Conservation (phyloP, 1,140 invertebrate species). For the Drosophila takahashii region DNA sequence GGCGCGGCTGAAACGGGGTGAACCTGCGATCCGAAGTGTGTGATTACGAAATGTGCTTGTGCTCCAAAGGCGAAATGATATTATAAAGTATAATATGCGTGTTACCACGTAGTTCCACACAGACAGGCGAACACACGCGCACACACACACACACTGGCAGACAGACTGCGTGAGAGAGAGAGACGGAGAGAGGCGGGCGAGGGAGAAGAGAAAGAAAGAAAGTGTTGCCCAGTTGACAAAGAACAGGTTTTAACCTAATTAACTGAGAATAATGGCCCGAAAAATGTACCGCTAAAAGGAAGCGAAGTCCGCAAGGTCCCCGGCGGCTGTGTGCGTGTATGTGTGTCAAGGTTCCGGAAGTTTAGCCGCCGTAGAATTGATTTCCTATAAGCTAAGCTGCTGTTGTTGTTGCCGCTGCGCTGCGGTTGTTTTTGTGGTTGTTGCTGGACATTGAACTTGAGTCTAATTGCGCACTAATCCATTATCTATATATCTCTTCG, state of each 20-base stretch:
- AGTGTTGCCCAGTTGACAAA: slow-evolving; percentile 75
- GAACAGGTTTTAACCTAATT: slow-evolving; percentile 83
- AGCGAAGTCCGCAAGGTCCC: slow-evolving; percentile 11
- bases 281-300: slow-evolving; percentile 36
- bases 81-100: slow-evolving; percentile 69
- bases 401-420: slow-evolving; percentile 10
- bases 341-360: slow-evolving; percentile 70
- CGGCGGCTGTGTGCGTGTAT: slow-evolving; percentile 28
- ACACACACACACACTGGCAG: slow-evolving; percentile 13
- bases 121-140: slow-evolving; percentile 28
- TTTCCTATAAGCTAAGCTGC: slow-evolving; percentile 37
- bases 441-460: slow-evolving; percentile 69
- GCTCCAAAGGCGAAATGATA: slow-evolving; percentile 49
- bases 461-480: slow-evolving; percentile 46
- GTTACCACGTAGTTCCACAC: slow-evolving; percentile 73
- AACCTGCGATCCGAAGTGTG: slow-evolving; percentile 58
- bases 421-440: slow-evolving; percentile 11
- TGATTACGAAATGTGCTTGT: slow-evolving; percentile 70
- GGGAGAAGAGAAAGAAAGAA: slow-evolving; percentile 56
- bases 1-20: slow-evolving; percentile 54
- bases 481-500: slow-evolving; percentile 4
- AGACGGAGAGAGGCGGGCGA: slow-evolving; percentile 7
- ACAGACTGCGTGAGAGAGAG: slow-evolving; percentile 2
- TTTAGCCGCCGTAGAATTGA: slow-evolving; percentile 30
- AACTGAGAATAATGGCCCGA: slow-evolving; percentile 40